These are phyloP conservation scores for Pristionchus fissidentatus DNA, from an alignment of 2,888 invertebrate species.

Conservation along the genomic window DNA sequence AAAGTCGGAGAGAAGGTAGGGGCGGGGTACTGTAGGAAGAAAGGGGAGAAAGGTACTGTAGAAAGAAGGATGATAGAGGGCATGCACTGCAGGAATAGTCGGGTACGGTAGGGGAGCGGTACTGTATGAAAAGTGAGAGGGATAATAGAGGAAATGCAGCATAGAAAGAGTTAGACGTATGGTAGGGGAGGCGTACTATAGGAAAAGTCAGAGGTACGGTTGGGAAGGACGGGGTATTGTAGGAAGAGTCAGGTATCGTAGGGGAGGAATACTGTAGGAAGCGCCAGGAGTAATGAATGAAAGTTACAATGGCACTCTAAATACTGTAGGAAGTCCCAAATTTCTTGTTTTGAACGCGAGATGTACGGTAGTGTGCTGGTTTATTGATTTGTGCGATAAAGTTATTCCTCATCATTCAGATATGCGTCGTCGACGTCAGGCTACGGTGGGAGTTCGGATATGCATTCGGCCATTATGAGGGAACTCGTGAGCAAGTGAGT, in stretches of 20 bases:
- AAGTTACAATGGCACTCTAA: neutral
- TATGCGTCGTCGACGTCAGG: constrained; percentile 18
- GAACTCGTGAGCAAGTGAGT: constrained; percentile 32
- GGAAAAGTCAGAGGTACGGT: neutral
- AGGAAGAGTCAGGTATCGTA: neutral
- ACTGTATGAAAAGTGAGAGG: too few relatives aligned
- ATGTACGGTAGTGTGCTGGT: neutral
- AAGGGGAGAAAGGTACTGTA: neutral
- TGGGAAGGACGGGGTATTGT: neutral
- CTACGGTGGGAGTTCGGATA: constrained; percentile 19
- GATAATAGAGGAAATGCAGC: too few relatives aligned
- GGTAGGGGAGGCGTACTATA: too few relatives aligned
- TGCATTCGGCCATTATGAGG: constrained; percentile 36
- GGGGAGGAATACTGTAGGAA: neutral
- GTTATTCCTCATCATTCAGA: neutral
- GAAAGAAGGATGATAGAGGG: neutral
- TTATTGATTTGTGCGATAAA: neutral
- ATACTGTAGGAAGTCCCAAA: neutral
- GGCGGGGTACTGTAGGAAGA: neutral
- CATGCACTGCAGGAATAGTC: neutral
- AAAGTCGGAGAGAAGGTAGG: neutral
- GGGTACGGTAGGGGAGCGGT: neutral
- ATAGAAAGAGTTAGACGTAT: too few relatives aligned
- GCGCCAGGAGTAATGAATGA: neutral
- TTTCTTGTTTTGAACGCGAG: neutral